These are phyloP conservation scores for Metridium senile DNA, from an alignment of 92 coral and sea anemone genomes.

Conservation along the genomic window DNA sequence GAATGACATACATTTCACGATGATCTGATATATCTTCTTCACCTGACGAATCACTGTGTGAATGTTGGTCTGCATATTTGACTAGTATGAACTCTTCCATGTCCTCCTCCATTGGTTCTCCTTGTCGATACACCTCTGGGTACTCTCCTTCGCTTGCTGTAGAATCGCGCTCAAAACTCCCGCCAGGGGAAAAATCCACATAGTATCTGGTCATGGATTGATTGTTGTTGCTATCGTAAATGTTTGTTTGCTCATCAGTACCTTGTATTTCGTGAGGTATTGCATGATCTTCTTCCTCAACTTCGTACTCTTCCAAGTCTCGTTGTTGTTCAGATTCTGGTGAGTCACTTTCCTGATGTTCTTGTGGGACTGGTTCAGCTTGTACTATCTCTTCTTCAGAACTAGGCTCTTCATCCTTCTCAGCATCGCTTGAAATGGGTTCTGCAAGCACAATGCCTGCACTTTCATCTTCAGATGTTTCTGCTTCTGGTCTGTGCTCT, in stretches of 20 bases:
- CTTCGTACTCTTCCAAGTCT: slow-evolving; percentile 18
- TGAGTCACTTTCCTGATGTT: slow-evolving; percentile 11
- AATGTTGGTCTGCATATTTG: slow-evolving; percentile 60
- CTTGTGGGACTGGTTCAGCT: slow-evolving; percentile 12
- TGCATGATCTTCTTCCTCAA: slow-evolving; percentile 25
- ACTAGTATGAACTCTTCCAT: slow-evolving; percentile 86
- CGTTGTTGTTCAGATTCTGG: slow-evolving; percentile 6
- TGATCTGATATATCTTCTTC: slow-evolving; percentile 81
- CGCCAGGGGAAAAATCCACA: slow-evolving; percentile 80
- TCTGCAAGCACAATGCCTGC: slow-evolving; percentile 13
- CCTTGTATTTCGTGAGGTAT: slow-evolving; percentile 34
- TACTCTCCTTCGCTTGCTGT: slow-evolving; percentile 59
- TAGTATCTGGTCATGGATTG: slow-evolving; percentile 61
- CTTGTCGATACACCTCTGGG: slow-evolving; percentile 78
- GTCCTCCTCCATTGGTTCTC: slow-evolving; percentile 77
- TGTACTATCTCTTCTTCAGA: slow-evolving; percentile 4
- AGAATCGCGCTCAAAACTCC: slow-evolving; percentile 70
- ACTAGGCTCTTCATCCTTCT: background rate
- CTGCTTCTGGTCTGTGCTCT: background rate
- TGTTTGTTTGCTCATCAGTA: slow-evolving; percentile 20
- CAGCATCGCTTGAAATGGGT: slow-evolving; percentile 4
- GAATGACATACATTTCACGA: slow-evolving; percentile 86
- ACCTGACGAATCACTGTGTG: slow-evolving; percentile 57
- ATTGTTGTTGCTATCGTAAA: slow-evolving; percentile 51
- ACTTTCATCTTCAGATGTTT: slow-evolving; percentile 20